Evolutionary conservation across 2,888 invertebrate species (phyloP).

Genomic region (Diaphora mendica): DNA sequence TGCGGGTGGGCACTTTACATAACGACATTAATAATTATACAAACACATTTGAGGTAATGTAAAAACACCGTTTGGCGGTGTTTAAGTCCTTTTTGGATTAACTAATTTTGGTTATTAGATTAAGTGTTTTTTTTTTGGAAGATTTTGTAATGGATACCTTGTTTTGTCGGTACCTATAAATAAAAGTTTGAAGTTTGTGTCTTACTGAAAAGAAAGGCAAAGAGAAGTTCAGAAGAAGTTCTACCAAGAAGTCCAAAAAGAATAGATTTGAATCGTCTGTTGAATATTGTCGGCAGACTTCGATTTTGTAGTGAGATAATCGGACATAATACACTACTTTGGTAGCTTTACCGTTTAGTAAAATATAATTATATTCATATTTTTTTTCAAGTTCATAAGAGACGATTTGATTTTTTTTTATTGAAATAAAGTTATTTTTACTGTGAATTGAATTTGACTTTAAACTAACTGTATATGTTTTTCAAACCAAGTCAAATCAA

Average conservation of each 20-base stretch:
- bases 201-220: background rate
- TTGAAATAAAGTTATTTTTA: too few species aligned
- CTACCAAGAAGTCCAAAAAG: too few species aligned
- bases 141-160: background rate
- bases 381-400: too few species aligned
- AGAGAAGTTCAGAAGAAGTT: too few species aligned
- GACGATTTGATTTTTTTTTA: too few species aligned
- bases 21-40: conserved; percentile 44
- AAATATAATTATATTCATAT: too few species aligned
- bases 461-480: too few species aligned
- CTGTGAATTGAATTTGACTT: too few species aligned
- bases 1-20: conserved; percentile 69
- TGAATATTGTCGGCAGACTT: too few species aligned
- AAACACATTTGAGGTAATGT: conserved; percentile 47
- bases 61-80: conserved; percentile 8
- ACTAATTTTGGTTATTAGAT: conserved; percentile 11
- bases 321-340: background rate
- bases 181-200: background rate
- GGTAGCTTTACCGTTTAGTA: background rate
- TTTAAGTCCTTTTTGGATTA: background rate
- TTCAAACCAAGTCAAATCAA: too few species aligned
- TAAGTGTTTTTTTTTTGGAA: conserved; percentile 8
- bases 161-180: background rate
- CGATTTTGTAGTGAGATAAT: background rate
- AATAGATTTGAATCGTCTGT: too few species aligned